Percentiles rank a stretch among this genome's conserved stretches.
Conservation (phyloP, 2,888 invertebrate genomes). For the Argyresthia albistria region DNA sequence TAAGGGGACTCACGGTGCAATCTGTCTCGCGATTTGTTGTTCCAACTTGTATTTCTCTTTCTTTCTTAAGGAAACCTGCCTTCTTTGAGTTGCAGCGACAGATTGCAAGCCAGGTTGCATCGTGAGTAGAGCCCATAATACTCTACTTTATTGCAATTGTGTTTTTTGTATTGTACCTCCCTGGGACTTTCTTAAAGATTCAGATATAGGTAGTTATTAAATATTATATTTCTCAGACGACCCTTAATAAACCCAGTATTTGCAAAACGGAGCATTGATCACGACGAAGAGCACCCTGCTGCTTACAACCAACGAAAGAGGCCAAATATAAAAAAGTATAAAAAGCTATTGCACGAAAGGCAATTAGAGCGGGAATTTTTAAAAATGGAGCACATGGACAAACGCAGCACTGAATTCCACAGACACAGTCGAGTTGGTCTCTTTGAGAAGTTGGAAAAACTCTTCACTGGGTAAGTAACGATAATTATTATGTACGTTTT, state of each 20-base stretch:
- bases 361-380: constrained; percentile 34
- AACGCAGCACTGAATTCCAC: constrained; percentile 61
- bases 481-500: not conserved
- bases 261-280: constrained; percentile 42
- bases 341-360: constrained; percentile 42
- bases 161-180: not conserved
- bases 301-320: constrained; percentile 32
- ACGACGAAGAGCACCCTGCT: constrained; percentile 12
- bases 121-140: no score
- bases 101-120: no score
- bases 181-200: no score
- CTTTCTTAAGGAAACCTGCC: no score
- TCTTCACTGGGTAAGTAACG: constrained; percentile 74
- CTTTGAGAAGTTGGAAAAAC: constrained; percentile 73
- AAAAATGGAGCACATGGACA: constrained; percentile 32
- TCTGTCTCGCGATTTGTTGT: no score
- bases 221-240: constrained; percentile 23
- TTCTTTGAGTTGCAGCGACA: no score
- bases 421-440: constrained; percentile 74
- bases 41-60: no score
- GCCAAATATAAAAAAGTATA: constrained; percentile 41
- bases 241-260: constrained; percentile 45
- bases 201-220: not conserved
- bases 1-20: no score
- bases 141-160: not conserved